Evolutionary conservation across 2,888 invertebrate genomes (phyloP), one percentile per base, ranked within the genome.

Genomic region (Phengaris alcon): DNA sequence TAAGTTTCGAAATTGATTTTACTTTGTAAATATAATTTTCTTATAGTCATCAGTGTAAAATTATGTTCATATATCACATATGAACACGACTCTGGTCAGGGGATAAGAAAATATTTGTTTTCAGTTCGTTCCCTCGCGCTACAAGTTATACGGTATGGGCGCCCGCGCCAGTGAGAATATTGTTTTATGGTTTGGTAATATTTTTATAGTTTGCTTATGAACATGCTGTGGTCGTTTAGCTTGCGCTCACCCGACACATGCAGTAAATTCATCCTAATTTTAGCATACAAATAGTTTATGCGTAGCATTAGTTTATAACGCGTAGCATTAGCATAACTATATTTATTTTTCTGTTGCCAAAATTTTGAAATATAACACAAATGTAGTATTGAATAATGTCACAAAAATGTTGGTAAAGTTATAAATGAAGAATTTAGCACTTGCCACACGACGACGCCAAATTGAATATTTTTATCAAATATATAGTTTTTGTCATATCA

Each of bases 121-220:
- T 76, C 77, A 77, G 77, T 76, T 77, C 51, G 55, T 15, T 46
- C 76, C 77, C 77, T 76, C 75, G 79, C 75, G 78, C 80, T 77
- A 78, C 80, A 77, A 77, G 77, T 78, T 77, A 77, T 77, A 76
- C 78, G 80, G 80, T 80, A 78, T 79, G 80, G 80, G 80, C 72
- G 69, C 55, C 57, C 80, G 80, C 72, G 69, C 55, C 57, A 57
- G 75, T 46, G 69, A 22, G 55, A 75, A 70, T 57, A 57, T 75
- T 73, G 70, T 75, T 75, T 75, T 76, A 35, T 69, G 74, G 57
- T 77, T 75, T 77, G 68, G 69, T 69, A 69, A 69, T 54, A 35
- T 72, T 72, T 72, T 70, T 72, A 13, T 54, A 22, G 52, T 52
- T 52, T 54, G 72, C 72, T 72, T 72, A 35, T 52, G 51, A 72